Conservation (phyloP, 1,140 invertebrate species). For the Lepeophtheirus salmonis region DNA sequence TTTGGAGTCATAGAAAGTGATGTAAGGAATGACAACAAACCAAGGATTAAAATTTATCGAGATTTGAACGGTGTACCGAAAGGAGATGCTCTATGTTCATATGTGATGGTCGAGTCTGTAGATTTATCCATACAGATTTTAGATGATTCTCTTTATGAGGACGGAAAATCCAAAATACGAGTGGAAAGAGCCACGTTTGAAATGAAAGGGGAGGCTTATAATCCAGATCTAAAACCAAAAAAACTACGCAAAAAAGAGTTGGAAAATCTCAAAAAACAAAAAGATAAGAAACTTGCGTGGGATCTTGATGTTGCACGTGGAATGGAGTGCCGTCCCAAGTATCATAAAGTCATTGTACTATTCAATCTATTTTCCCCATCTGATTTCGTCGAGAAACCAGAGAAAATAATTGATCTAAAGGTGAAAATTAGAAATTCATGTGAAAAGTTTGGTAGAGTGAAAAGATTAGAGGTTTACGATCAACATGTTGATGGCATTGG, state of each 20-base stretch:
- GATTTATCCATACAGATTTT: constrained; percentile 74
- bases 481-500: constrained; percentile 81
- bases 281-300: constrained; percentile 52
- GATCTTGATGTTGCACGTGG: constrained; percentile 31
- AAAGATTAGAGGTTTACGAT: constrained; percentile 81
- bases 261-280: constrained; percentile 73
- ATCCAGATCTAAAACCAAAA: constrained; percentile 80
- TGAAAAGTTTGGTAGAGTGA: constrained; percentile 72
- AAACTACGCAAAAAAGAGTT: constrained; percentile 73
- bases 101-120: constrained; percentile 92
- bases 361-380: constrained; percentile 80
- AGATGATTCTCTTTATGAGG: constrained; percentile 51
- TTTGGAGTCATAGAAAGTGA: constrained; percentile 89
- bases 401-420: constrained; percentile 60
- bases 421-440: constrained; percentile 55
- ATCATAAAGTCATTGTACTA: constrained; percentile 76
- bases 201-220: constrained; percentile 71
- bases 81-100: constrained; percentile 90
- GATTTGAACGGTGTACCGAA: constrained; percentile 65
- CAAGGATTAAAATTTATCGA: constrained; percentile 85
- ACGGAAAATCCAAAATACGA: constrained; percentile 53
- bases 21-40: constrained; percentile 46
- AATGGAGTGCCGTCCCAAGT: constrained; percentile 46
- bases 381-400: constrained; percentile 73
- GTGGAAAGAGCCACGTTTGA: constrained; percentile 88